Conservation (phyloP, 2,797 vertebrate species). For the Hipposideros larvatus region DNA sequence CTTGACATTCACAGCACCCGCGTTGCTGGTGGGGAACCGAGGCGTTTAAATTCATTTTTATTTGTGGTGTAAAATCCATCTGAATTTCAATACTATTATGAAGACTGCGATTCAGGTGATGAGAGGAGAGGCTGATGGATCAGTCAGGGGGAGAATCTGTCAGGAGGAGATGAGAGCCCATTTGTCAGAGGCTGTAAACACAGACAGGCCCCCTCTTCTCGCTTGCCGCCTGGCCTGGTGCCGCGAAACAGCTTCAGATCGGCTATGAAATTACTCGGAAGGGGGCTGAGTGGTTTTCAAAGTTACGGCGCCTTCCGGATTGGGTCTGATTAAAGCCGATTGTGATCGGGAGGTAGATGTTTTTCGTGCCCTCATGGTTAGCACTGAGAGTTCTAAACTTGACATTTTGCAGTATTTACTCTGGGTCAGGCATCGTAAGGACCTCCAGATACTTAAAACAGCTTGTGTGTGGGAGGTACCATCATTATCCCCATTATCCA, state of each 20-base stretch:
- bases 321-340: accelerated
- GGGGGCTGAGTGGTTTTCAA: neutral
- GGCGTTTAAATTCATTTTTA: constrained; percentile 67
- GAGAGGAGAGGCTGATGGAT: neutral
- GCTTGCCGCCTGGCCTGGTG: neutral
- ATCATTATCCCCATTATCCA: accelerated
- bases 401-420: accelerated
- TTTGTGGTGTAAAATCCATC: constrained; percentile 56
- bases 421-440: neutral
- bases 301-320: neutral
- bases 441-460: neutral
- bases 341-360: accelerated
- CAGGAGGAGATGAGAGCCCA: constrained; percentile 57
- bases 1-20: neutral
- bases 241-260: constrained; percentile 7
- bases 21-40: constrained; percentile 19
- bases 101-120: constrained; percentile 30
- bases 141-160: constrained; percentile 48
- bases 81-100: constrained; percentile 41
- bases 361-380: accelerated
- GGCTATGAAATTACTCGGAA: neutral
- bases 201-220: neutral
- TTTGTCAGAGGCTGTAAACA: constrained; percentile 52
- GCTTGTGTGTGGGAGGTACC: accelerated
- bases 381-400: neutral